phyloP scores from a whole-genome alignment of 2,113 vertebrate species.

The Sceloporus tristichus region DNA sequence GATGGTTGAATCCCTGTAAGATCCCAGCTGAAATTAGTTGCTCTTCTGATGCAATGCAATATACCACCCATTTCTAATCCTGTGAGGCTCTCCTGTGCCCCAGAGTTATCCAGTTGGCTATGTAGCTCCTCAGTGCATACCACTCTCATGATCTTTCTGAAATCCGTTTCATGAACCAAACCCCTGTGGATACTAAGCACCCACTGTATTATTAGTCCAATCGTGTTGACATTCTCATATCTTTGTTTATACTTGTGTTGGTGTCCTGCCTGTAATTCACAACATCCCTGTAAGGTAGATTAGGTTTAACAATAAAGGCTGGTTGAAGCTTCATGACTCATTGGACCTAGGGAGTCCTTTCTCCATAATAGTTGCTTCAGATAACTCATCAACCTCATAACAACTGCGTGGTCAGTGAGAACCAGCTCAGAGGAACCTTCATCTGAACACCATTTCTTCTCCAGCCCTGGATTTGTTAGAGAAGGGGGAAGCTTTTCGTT shows the following conservation, averaged over 20 bases:
- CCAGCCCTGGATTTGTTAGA: background rate
- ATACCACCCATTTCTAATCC: background rate
- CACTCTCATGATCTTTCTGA: background rate
- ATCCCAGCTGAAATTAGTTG: background rate
- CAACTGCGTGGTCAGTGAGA: too few relatives aligned
- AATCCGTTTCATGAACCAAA: too few relatives aligned
- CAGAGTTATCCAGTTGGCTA: background rate
- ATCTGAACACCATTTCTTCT: background rate
- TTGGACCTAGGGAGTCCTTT: background rate
- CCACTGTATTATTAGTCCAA: too few relatives aligned
- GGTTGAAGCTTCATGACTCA: too few relatives aligned
- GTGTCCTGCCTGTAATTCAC: too few relatives aligned
- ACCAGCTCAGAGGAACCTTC: background rate
- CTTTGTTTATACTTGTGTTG: too few relatives aligned
- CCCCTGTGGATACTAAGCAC: too few relatives aligned
- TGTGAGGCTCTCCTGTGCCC: background rate
- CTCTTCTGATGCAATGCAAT: background rate
- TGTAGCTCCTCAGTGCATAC: background rate
- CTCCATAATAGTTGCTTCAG: background rate
- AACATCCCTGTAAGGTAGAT: too few relatives aligned
- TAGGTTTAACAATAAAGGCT: too few relatives aligned
- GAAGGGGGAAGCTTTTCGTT: background rate
- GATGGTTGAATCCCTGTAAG: background rate
- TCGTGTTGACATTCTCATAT: too few relatives aligned
- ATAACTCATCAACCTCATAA: background rate